A percentile compares a stretch with the other conserved stretches of the same genome.
phyloP scores from a whole-genome alignment of 2,797 vertebrate genomes.

The Pipistrellus kuhlii region DNA sequence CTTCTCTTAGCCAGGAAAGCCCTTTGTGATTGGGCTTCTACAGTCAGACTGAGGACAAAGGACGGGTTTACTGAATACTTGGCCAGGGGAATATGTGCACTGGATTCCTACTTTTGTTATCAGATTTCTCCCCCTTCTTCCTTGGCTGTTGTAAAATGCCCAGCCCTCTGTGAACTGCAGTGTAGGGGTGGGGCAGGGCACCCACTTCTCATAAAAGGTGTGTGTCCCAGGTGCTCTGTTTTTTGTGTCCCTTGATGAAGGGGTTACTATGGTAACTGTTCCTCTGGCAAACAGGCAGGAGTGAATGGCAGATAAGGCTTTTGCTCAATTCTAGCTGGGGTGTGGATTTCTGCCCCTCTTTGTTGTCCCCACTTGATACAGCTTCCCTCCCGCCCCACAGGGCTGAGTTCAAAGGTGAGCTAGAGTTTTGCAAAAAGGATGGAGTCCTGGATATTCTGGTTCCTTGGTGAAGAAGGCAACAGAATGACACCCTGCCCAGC shows the following conservation, averaged over 20 bases:
- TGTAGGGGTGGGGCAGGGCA: neutral
- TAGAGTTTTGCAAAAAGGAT: neutral
- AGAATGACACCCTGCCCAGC: neutral
- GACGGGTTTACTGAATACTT: neutral
- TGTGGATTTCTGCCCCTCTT: neutral
- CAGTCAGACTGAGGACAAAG: neutral
- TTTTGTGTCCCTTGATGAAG: slow-evolving; percentile 70
- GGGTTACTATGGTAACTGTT: slow-evolving; percentile 79
- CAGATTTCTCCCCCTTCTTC: neutral
- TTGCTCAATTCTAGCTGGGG: slow-evolving; percentile 64
- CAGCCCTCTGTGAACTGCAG: neutral
- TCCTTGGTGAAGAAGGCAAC: neutral
- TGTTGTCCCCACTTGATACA: neutral
- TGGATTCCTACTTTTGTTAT: neutral
- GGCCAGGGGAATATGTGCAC: neutral
- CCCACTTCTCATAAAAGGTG: slow-evolving; percentile 55
- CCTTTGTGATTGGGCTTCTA: neutral
- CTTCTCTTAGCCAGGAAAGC: slow-evolving; percentile 5
- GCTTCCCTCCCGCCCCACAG: neutral
- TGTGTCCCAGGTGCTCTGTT: slow-evolving; percentile 52
- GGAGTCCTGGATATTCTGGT: neutral
- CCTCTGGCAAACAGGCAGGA: slow-evolving; percentile 75
- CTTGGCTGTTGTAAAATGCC: neutral
- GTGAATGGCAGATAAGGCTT: slow-evolving; percentile 78
- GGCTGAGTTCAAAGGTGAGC: neutral